These are phyloP conservation scores for Lithosia quadra DNA, from an alignment of 2,888 invertebrate species.

Conservation along the genomic window DNA sequence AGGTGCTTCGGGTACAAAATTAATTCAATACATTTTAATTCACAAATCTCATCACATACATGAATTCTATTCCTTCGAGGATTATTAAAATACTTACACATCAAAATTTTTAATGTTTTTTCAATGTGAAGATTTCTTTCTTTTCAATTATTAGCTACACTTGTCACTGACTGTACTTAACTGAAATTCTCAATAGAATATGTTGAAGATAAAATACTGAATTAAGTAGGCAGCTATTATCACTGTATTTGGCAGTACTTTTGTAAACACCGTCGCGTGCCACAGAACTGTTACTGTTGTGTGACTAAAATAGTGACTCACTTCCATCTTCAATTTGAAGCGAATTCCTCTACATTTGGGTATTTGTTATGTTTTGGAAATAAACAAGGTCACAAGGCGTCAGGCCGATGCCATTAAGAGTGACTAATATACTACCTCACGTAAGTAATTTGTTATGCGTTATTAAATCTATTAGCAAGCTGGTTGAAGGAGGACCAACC, in stretches of 20 bases:
- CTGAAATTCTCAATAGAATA: not conserved
- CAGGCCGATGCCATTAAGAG: conserved; percentile 2
- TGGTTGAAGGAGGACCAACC: not conserved
- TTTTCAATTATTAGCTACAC: not conserved
- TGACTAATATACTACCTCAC: not conserved
- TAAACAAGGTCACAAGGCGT: conserved; percentile 1
- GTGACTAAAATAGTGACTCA: not conserved
- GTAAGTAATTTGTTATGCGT: not conserved
- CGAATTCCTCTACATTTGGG: not conserved
- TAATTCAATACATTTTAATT: too few relatives aligned
- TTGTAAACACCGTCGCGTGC: not conserved
- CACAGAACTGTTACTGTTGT: not conserved
- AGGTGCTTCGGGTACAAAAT: too few relatives aligned
- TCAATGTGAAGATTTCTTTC: too few relatives aligned
- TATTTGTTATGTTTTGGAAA: conserved; percentile 4
- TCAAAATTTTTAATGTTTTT: too few relatives aligned
- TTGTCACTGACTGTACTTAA: not conserved
- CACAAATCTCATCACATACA: too few relatives aligned
- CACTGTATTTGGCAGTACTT: not conserved
- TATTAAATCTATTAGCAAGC: not conserved
- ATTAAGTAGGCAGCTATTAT: not conserved
- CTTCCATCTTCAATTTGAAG: not conserved
- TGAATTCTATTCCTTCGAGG: too few relatives aligned
- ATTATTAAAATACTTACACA: too few relatives aligned
- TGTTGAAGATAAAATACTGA: not conserved